These are phyloP conservation scores for Luidia sarsii DNA, from an alignment of 53 echinoderm and acorn worm species.

Conservation along the genomic window DNA sequence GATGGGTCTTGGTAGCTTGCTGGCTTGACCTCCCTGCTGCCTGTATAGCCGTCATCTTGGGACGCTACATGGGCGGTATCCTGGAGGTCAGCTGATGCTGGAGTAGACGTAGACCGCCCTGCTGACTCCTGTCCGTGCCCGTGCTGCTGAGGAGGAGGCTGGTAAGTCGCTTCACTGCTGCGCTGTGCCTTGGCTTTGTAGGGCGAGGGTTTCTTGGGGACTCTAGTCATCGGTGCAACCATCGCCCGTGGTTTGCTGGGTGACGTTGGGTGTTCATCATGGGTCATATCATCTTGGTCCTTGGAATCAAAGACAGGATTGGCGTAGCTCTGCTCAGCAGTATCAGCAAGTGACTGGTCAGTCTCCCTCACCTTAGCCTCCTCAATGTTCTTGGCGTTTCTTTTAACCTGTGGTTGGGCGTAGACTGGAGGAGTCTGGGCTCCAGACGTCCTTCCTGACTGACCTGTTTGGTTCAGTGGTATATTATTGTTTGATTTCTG, in stretches of 20 bases:
- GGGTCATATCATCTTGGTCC: neutral
- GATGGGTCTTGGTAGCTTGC: too few relatives aligned
- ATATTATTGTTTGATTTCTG: too few relatives aligned
- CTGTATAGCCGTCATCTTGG: too few relatives aligned
- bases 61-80: neutral
- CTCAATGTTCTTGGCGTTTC: too few relatives aligned
- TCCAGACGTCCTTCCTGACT: too few relatives aligned
- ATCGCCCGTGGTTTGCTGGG: slow-evolving; percentile 10
- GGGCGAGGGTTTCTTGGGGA: slow-evolving; percentile 18
- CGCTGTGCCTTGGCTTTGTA: slow-evolving; percentile 38
- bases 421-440: neutral
- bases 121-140: neutral
- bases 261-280: neutral
- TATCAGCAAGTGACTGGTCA: neutral
- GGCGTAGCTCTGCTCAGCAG: slow-evolving; percentile 16
- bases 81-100: neutral
- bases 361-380: too few relatives aligned
- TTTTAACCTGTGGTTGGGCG: neutral
- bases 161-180: neutral
- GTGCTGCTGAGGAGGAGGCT: neutral
- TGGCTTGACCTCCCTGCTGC: too few relatives aligned
- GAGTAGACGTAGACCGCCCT: neutral
- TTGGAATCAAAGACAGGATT: neutral
- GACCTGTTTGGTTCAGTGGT: too few relatives aligned
- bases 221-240: slow-evolving; percentile 18